A percentile compares a stretch with the other conserved stretches of the same genome.
These are phyloP conservation scores for Tangara arthus DNA, from an alignment of 2,797 vertebrate species.

Conservation along the genomic window DNA sequence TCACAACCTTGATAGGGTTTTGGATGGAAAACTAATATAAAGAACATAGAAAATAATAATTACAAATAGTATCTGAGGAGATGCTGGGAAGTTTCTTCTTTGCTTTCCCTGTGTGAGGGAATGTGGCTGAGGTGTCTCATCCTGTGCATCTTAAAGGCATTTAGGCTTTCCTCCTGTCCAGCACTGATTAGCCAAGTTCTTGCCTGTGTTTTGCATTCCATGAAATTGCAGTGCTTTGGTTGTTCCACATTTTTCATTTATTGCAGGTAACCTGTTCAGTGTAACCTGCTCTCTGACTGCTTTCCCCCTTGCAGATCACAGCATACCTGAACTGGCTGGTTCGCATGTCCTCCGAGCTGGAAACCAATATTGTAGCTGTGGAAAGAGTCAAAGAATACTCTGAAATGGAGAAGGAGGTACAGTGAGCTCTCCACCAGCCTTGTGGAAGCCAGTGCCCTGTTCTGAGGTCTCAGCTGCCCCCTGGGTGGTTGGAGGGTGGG, in stretches of 20 bases:
- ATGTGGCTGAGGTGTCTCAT: background rate
- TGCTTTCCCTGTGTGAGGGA: background rate
- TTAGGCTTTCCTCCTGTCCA: background rate
- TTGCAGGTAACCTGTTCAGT: background rate
- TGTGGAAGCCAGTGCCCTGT: background rate
- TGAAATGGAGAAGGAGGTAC: slow-evolving; percentile 90
- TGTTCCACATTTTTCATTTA: background rate
- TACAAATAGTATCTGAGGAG: background rate
- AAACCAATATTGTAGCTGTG: slow-evolving; percentile 95
- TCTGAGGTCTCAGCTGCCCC: background rate
- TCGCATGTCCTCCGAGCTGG: slow-evolving; percentile 93
- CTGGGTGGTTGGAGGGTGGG: background rate
- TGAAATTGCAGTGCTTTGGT: background rate
- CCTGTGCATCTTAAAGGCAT: background rate
- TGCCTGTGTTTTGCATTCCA: background rate
- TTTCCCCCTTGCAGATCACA: slow-evolving; percentile 74
- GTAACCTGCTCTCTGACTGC: background rate
- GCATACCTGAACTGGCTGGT: slow-evolving; percentile 90
- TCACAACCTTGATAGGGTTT: background rate
- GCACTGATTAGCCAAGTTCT: background rate
- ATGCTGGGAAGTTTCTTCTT: background rate
- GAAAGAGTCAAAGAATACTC: slow-evolving; percentile 91
- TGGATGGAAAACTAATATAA: background rate
- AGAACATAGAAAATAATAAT: background rate
- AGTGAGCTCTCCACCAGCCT: accelerated